Evolutionary conservation across 2,797 vertebrate genomes (phyloP).

Genomic region (Aplochiton taeniatus): DNA sequence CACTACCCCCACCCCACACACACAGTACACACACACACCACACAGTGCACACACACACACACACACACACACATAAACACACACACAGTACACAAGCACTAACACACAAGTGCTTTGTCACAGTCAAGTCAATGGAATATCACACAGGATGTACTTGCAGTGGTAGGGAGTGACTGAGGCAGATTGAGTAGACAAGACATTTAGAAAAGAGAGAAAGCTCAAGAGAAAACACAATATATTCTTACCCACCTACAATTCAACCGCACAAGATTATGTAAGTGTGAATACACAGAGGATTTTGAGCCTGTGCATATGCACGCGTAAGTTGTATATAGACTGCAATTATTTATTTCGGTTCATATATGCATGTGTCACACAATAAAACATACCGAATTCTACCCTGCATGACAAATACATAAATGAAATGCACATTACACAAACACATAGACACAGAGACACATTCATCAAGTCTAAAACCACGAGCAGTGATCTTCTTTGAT

Average conservation of each 20-base stretch:
- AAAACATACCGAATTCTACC: no score
- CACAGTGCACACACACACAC: neutral
- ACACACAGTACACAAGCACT: neutral
- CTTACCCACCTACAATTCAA: neutral
- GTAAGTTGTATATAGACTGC: no score
- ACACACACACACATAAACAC: neutral
- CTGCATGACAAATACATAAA: no score
- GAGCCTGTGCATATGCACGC: neutral
- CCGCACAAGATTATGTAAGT: neutral
- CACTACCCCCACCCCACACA: conserved; percentile 9
- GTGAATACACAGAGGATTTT: no score
- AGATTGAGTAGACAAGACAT: conserved; percentile 25
- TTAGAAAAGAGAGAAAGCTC: conserved; percentile 39
- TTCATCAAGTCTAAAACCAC: conserved; percentile 5
- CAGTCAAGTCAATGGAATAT: conserved; percentile 18
- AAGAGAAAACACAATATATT: conserved; percentile 27
- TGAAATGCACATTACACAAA: no score
- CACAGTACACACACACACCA: neutral
- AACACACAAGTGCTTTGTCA: neutral
- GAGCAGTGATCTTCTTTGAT: conserved; percentile 32
- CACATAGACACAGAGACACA: conserved; percentile 21
- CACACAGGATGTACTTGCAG: conserved; percentile 17
- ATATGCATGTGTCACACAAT: no score
- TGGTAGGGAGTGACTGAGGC: conserved; percentile 14
- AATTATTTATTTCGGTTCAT: no score